phyloP scores from a whole-genome alignment of 2,113 vertebrate species.

The Corythornis madagascariensis region DNA sequence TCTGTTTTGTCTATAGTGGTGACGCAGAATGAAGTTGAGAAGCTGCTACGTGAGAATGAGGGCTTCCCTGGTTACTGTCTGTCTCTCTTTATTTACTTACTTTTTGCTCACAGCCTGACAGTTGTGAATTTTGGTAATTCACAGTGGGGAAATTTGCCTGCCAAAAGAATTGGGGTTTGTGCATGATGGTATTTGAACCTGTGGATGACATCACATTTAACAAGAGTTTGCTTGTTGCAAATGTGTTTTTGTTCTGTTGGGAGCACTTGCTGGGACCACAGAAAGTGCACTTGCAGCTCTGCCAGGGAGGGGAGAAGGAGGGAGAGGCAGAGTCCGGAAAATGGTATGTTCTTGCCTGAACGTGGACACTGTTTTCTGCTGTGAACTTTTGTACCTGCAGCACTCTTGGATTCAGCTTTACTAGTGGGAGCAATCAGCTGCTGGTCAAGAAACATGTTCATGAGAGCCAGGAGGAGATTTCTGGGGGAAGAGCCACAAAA shows the following conservation, averaged over 20 bases:
- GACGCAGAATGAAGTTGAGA: not conserved
- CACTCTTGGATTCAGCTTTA: not conserved
- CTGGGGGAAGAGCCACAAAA: not conserved
- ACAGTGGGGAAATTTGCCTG: not conserved
- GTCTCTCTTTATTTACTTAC: not conserved
- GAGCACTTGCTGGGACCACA: not conserved
- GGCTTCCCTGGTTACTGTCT: not conserved
- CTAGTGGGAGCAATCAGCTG: not conserved
- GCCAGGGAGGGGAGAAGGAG: not conserved
- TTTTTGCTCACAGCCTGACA: not conserved
- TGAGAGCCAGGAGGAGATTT: not conserved
- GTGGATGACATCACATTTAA: not conserved
- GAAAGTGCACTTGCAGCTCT: not conserved
- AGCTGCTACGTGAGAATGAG: not conserved
- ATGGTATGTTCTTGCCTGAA: not conserved
- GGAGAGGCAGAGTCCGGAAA: not conserved
- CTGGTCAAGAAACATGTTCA: not conserved
- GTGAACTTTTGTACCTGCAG: slow-evolving; percentile 46
- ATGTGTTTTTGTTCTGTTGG: not conserved
- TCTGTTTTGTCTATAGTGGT: not conserved
- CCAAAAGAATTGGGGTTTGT: not conserved
- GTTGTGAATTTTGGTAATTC: not conserved
- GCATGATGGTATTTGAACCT: not conserved
- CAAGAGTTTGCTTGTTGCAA: not conserved
- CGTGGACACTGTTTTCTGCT: not conserved